Conservation (phyloP, 1,140 invertebrate species). For the Macrobrachium rosenbergii region DNA sequence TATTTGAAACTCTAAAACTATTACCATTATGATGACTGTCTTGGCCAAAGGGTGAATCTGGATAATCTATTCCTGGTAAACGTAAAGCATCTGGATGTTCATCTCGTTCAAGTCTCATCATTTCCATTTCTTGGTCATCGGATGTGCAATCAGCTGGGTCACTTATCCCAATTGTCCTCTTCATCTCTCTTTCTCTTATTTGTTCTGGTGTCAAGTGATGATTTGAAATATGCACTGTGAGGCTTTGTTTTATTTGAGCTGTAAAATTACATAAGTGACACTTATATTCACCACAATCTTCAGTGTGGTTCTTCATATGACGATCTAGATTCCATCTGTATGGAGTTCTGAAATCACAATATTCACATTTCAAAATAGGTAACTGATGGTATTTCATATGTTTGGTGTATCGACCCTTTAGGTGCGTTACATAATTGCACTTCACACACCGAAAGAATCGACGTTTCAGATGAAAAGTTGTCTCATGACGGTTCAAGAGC, state of each 20-base stretch:
- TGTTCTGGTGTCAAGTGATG: constrained; percentile 80
- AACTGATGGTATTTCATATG: constrained; percentile 95
- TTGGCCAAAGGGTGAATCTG: constrained; percentile 18
- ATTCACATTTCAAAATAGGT: constrained; percentile 93
- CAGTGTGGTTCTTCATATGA: constrained; percentile 91
- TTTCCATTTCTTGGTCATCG: constrained; percentile 74
- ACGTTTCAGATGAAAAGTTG: constrained; percentile 69
- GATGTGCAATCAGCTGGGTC: constrained; percentile 55
- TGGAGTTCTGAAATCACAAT: constrained; percentile 92
- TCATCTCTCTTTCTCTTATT: constrained; percentile 74
- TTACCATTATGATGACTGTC: constrained; percentile 48
- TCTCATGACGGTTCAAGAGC: constrained; percentile 64
- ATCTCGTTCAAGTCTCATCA: constrained; percentile 67
- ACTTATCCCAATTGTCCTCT: constrained; percentile 67
- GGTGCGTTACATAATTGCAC: constrained; percentile 91
- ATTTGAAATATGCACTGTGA: constrained; percentile 89
- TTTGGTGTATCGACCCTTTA: constrained; percentile 89
- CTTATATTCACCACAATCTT: constrained; percentile 80
- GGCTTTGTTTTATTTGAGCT: constrained; percentile 90
- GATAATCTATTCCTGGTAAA: constrained; percentile 44
- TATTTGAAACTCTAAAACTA: constrained; percentile 64
- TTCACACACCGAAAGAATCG: constrained; percentile 87
- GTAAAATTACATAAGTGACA: constrained; percentile 93
- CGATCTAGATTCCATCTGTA: constrained; percentile 95
- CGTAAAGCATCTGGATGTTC: constrained; percentile 63